Conservation (phyloP, 2,797 vertebrate species). For the Melanotaenia maccullochi region DNA sequence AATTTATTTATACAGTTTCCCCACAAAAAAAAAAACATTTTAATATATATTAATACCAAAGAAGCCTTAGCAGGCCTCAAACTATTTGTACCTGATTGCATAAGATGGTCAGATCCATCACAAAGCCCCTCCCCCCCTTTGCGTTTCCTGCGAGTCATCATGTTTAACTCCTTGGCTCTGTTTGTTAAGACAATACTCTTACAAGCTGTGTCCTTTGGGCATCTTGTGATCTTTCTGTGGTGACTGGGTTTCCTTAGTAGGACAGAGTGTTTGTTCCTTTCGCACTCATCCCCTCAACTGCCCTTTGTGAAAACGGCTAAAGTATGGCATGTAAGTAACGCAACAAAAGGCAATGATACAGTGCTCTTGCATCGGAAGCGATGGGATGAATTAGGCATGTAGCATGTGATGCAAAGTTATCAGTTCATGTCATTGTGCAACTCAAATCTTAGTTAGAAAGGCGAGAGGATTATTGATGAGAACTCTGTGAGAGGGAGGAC, state of each 20-base stretch:
- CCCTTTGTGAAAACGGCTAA: constrained; percentile 7
- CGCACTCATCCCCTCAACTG: constrained; percentile 18
- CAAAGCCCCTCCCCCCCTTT: not conserved
- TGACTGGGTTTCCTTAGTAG: constrained; percentile 31
- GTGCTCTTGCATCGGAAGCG: not conserved
- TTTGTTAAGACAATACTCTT: constrained; percentile 19
- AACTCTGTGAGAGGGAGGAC: not conserved
- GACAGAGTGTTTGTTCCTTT: constrained; percentile 64
- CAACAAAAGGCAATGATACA: not conserved
- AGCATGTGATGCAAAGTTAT: constrained; percentile 17
- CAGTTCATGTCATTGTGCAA: not conserved
- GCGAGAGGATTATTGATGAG: constrained; percentile 32
- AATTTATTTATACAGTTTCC: not conserved
- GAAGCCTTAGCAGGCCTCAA: not conserved
- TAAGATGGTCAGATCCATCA: not conserved
- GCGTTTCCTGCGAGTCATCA: not conserved
- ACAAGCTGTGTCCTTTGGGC: constrained; percentile 26
- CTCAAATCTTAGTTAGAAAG: constrained; percentile 15
- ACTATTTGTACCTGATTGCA: not conserved
- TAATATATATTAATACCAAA: not conserved
- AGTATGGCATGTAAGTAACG: not conserved
- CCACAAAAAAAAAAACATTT: not conserved
- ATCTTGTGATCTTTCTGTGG: constrained; percentile 69
- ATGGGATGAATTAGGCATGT: not conserved
- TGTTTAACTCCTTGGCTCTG: constrained; percentile 7